Percentiles rank a stretch among this genome's conserved stretches.
These are phyloP conservation scores for Prionace glauca DNA, from an alignment of 2,797 vertebrate species.

Conservation along the genomic window DNA sequence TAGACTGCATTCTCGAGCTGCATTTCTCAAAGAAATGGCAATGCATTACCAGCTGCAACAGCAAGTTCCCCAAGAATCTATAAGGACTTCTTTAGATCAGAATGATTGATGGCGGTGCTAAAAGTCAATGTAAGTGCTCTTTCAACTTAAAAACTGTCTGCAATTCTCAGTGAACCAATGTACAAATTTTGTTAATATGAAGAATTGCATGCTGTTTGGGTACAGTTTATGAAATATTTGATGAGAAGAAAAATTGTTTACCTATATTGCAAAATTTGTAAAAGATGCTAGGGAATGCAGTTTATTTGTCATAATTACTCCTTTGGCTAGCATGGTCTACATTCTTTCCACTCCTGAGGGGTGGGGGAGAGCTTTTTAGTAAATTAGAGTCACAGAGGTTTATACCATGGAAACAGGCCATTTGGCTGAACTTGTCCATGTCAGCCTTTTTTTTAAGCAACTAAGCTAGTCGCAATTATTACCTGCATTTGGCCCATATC, in stretches of 20 bases:
- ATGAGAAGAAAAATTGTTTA: background rate
- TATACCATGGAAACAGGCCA: no score
- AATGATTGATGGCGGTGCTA: background rate
- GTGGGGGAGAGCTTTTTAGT: no score
- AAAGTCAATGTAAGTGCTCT: background rate
- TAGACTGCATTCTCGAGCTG: background rate
- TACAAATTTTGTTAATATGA: background rate
- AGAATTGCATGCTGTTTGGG: background rate
- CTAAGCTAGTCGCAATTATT: no score
- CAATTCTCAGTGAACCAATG: background rate
- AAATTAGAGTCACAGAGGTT: background rate
- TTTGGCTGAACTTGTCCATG: no score
- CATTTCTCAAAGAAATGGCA: background rate
- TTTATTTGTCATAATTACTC: background rate
- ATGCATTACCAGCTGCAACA: background rate
- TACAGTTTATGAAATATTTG: background rate
- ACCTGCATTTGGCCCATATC: no score
- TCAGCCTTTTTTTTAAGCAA: no score
- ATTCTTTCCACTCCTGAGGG: background rate
- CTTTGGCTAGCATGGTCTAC: background rate
- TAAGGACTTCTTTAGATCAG: background rate
- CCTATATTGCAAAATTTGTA: background rate
- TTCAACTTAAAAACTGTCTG: background rate
- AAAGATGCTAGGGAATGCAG: background rate
- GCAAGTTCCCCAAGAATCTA: background rate